phyloP scores from a whole-genome alignment of 2,888 invertebrate species.

The Eulithis testata region DNA sequence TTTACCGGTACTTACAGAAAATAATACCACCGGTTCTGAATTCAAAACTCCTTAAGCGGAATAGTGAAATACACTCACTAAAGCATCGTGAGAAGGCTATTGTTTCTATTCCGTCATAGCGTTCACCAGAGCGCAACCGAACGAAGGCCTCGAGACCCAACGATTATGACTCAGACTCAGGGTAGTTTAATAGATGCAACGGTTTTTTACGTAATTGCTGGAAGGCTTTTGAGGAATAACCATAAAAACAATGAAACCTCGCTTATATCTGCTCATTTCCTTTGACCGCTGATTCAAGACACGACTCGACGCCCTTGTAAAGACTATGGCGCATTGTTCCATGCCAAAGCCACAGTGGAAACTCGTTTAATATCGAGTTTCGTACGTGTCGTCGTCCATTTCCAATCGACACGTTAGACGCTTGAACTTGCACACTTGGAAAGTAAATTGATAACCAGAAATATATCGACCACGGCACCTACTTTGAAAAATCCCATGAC shows the following conservation, averaged over 20 bases:
- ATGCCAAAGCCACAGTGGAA: slow-evolving; percentile 52
- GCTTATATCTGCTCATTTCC: slow-evolving; percentile 20
- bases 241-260: slow-evolving; percentile 9
- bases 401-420: slow-evolving; percentile 39
- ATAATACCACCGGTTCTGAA: slow-evolving; percentile 36
- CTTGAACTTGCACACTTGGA: slow-evolving; percentile 19
- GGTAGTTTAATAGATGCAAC: slow-evolving; percentile 23
- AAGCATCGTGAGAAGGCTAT: slow-evolving; percentile 65
- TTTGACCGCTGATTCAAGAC: slow-evolving; percentile 25
- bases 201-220: background rate
- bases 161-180: slow-evolving; percentile 53
- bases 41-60: slow-evolving; percentile 43
- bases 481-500: too few species aligned
- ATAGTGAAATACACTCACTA: slow-evolving; percentile 57
- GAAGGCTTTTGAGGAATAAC: background rate
- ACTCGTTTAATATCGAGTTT: slow-evolving; percentile 66
- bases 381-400: slow-evolving; percentile 49
- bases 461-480: too few species aligned
- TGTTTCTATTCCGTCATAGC: slow-evolving; percentile 66
- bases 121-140: slow-evolving; percentile 67
- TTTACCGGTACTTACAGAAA: slow-evolving; percentile 38
- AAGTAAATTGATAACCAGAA: slow-evolving; percentile 18
- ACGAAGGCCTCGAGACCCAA: slow-evolving; percentile 56
- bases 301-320: slow-evolving; percentile 33
- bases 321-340: slow-evolving; percentile 60